These are phyloP conservation scores for Aptenodytes forsteri DNA, from an alignment of 2,113 vertebrate species.

Conservation along the genomic window DNA sequence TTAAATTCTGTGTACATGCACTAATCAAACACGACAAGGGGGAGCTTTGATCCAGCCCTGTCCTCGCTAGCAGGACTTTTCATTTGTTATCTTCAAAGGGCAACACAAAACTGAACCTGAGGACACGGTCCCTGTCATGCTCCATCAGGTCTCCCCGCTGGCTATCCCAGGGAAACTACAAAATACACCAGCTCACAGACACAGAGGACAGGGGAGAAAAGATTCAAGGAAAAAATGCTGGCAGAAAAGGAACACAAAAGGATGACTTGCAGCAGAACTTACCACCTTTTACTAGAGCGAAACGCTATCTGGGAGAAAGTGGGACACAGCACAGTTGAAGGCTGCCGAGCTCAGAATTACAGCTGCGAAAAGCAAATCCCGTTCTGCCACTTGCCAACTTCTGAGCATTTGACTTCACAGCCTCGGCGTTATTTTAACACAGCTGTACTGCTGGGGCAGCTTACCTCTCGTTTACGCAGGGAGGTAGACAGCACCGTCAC, in stretches of 20 bases:
- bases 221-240: not conserved
- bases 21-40: not conserved
- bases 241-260: not conserved
- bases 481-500: not conserved
- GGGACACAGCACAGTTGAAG: accelerated
- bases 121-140: not conserved
- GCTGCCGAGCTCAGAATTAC: not conserved
- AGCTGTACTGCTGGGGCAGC: not conserved
- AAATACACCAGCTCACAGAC: not conserved
- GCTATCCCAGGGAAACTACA: not conserved
- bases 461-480: not conserved
- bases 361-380: not conserved
- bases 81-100: not conserved
- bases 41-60: not conserved
- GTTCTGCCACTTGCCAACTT: not conserved
- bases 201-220: not conserved
- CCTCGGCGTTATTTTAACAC: not conserved
- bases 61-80: not conserved
- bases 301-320: not conserved
- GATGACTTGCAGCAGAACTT: not conserved
- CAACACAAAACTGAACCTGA: not conserved
- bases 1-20: not conserved
- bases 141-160: not conserved
- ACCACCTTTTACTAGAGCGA: not conserved
- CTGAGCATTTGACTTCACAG: not conserved